Base-by-base conservation (phyloP, 2,888 invertebrate species). In the Ischnura elegans region DNA sequence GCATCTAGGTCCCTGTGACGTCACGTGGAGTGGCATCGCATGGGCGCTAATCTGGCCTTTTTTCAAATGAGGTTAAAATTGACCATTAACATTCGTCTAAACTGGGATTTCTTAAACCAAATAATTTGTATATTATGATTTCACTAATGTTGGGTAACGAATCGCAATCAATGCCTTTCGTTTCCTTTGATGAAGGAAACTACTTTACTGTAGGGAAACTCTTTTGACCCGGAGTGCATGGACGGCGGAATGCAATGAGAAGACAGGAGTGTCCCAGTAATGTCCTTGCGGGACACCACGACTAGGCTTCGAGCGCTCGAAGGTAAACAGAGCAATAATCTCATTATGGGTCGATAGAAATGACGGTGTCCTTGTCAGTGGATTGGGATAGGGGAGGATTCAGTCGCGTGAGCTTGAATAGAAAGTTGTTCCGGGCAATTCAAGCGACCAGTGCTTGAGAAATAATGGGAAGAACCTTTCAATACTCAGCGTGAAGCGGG, bases 291-390 rank as follows among this genome's bases (percentile, higher is more conserved):
- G 76, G 76, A 76, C 76, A 36, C 76, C 76, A 10, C 76, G 36
- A 6, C 76, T 29, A 29, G 76, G 36, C 10, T 13, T 61, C 10
- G 36, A 76, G 29, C n/a, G 76, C 76, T 29, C 6, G 36, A 76
- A 76, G 76, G 90, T 61, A 61, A 61, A 90, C 90, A 90, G 90
- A 61, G 76, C 76, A 76, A 76, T 76, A 76, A 76, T 61, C 61
- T 61, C 61, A 90, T 90, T 61, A 43, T 90, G 90, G 90, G 66
- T 90, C 90, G 90, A 90, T 90, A 66, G 76, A n/a, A n/a, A 36
- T 76, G 36, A 36, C 76, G 29, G 76, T 76, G 76, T 76, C 76
- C 6, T 1, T 76, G 76, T n/a, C n/a, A n/a, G 36, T 36, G 76
- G 76, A 16, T 3, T 16, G 29, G n/a, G 8, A n/a, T n/a, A 8